Evolutionary conservation across 1,140 invertebrate genomes (phyloP), one percentile per base, ranked within the genome.

Genomic region (Teleopsis dalmanni): DNA sequence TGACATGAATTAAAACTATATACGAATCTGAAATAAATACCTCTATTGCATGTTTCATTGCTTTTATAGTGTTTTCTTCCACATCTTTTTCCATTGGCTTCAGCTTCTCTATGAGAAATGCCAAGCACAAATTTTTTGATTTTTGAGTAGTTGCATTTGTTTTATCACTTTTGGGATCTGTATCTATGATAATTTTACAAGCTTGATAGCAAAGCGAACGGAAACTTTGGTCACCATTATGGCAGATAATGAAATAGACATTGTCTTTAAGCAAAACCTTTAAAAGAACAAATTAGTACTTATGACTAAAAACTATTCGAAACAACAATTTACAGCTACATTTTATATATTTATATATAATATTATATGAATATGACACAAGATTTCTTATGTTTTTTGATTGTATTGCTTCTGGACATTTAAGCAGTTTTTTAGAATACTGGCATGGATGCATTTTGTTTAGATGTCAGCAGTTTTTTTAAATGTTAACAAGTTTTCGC

Each of bases 11-110:
- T 41, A n/a, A 21, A 36, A 16, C 18, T 23, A 29, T 22, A 41
- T 41, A 25, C 4, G 8, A 33, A 4, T 33, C 11, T n/a, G n/a
- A n/a, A n/a, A n/a, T n/a, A n/a, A n/a, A n/a, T n/a, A n/a, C 66
- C 51, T 71, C 61, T 11, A 71, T 61, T 9, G 49, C 49, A 52
- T 70, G 63, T 6, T 59, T 59, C 68, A 71, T 71, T 21, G 67
- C 60, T 21, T 37, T 34, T 13, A 71, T 37, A 5, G 46, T 42
- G 4, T 57, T 50, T 10, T 63, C 58, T 1, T 46, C 25, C 23
- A 58, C 57, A 25, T 61, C 51, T 45, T 65, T 68, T 10, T 38
- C n/a, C 42, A 47, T 58, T 58, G 16, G 61, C 59, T 2, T 59
- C 55, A n/a, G n/a, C n/a, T n/a, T n/a, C 1, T 10, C 50, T 1